Evolutionary conservation across 2,888 invertebrate genomes (phyloP).

Genomic region (Neocrepidodera transversa): DNA sequence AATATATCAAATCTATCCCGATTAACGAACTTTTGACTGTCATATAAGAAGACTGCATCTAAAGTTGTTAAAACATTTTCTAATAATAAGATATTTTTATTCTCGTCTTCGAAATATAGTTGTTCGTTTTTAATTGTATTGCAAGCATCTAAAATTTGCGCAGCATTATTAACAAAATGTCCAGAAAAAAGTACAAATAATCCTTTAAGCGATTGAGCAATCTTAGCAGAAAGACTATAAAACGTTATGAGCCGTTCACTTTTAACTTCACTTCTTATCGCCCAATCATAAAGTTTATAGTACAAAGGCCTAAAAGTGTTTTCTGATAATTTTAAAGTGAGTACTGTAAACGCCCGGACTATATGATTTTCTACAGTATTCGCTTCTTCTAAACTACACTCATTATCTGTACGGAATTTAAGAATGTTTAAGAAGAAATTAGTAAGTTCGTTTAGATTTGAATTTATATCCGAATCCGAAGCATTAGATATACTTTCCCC

Average conservation of each 20-base stretch:
- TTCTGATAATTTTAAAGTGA: conserved; percentile 89
- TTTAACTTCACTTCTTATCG: conserved; percentile 68
- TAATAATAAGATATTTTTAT: conserved; percentile 69
- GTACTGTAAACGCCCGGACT: conserved; percentile 77
- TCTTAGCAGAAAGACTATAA: conserved; percentile 78
- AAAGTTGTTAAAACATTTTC: conserved; percentile 79
- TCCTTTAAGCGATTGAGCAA: conserved; percentile 84
- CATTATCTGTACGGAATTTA: conserved; percentile 69
- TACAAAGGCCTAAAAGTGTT: conserved; percentile 88
- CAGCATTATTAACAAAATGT: conserved; percentile 82
- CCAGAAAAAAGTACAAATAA: conserved; percentile 91
- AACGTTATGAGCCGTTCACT: conserved; percentile 80
- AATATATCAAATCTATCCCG: conserved; percentile 84
- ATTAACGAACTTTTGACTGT: conserved; percentile 83
- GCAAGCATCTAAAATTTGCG: conserved; percentile 73
- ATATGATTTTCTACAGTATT: conserved; percentile 75
- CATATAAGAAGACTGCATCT: conserved; percentile 79
- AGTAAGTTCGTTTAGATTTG: conserved; percentile 73
- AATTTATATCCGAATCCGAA: conserved; percentile 68
- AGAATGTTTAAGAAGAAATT: conserved; percentile 77
- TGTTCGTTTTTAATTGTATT: conserved; percentile 68
- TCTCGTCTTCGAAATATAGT: conserved; percentile 63
- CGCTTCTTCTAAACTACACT: conserved; percentile 60
- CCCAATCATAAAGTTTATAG: conserved; percentile 88
- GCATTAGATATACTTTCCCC: conserved; percentile 74